Evolutionary conservation across 2,888 invertebrate species (phyloP).

Genomic region (Thumatha senex): DNA sequence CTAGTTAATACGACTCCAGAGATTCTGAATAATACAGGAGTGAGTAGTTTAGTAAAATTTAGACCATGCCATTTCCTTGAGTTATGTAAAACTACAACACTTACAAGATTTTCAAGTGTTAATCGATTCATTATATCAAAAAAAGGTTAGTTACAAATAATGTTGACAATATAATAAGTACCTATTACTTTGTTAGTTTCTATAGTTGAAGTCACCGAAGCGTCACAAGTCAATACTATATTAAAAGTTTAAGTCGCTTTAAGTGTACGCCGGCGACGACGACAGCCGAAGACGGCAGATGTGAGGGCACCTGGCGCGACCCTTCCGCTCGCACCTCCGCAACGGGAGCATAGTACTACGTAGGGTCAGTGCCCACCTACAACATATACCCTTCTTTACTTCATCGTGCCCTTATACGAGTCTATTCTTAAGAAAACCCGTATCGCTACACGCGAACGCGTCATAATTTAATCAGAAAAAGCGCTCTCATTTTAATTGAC

Average conservation of each 20-base stretch:
- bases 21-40: too few species aligned
- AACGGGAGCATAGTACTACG: slow-evolving; percentile 39
- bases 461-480: slow-evolving; percentile 70
- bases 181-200: slow-evolving; percentile 1
- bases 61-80: too few species aligned
- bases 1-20: too few species aligned
- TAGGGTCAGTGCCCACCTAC: slow-evolving; percentile 80
- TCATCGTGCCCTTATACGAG: slow-evolving; percentile 55
- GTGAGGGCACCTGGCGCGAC: slow-evolving; percentile 79
- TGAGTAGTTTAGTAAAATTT: too few species aligned
- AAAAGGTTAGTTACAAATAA: too few species aligned
- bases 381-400: slow-evolving; percentile 62
- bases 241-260: slow-evolving; percentile 48
- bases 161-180: too few species aligned
- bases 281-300: slow-evolving; percentile 75
- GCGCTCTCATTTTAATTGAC: slow-evolving; percentile 47
- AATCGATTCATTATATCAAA: too few species aligned
- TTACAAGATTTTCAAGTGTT: too few species aligned
- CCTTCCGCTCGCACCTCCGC: slow-evolving; percentile 70
- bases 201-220: slow-evolving; percentile 66
- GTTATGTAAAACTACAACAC: too few species aligned
- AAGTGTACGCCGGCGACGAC: slow-evolving; percentile 52
- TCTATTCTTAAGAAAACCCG: slow-evolving; percentile 60
- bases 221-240: slow-evolving; percentile 57
- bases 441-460: slow-evolving; percentile 71